Base-by-base conservation (phyloP, 2,888 invertebrate genomes). In the Agrotis exclamationis region DNA sequence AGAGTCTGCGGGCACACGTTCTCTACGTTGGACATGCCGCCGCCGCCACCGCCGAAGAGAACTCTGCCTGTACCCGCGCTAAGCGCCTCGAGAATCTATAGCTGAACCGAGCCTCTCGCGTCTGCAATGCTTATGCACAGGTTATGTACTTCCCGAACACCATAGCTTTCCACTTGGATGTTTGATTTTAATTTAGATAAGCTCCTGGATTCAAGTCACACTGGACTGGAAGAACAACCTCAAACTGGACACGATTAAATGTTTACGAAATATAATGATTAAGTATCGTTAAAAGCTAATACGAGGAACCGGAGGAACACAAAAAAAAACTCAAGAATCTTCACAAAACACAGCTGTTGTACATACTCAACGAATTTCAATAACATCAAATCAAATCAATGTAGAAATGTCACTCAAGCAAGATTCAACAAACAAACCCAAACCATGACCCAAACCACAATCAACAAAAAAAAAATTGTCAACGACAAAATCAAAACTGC, bases 1-100 rank as follows among this genome's bases (percentile, higher is more conserved):
- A 99, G 98, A 79, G 98, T 98, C 96, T 99, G 99, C 80, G 99
- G 99, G 78, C 99, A 98, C 88, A 99, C 97, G 96, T 99, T 99
- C 96, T 99, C 99, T 86, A 99, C 98, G 96, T 99, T 99, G 86
- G 98, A 98, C 97, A 98, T 98, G 77, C 6, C 71, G 58, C 68
- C 66, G 60, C 47, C 62, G n/a, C 74, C 54, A 50, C 53, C 22
- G 39, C 63, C 47, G 57, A 70, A 58, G 54, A 72, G 56, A 6
- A 6, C 33, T 45, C 62, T 56, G 65, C 69, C 58, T 39, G 24
- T 44, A 63, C 22, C 44, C 24, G 11, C 48, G n/a, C 63, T 51
- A 11, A 44, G 1, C 28, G n/a, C 66, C 70, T 47, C 20, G 16
- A 11, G 24, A 13, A 28, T 58, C 57, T 50, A 47, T 24, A 60